Base-by-base conservation (phyloP, 2,113 vertebrate genomes). In the Archilochus colubris region DNA sequence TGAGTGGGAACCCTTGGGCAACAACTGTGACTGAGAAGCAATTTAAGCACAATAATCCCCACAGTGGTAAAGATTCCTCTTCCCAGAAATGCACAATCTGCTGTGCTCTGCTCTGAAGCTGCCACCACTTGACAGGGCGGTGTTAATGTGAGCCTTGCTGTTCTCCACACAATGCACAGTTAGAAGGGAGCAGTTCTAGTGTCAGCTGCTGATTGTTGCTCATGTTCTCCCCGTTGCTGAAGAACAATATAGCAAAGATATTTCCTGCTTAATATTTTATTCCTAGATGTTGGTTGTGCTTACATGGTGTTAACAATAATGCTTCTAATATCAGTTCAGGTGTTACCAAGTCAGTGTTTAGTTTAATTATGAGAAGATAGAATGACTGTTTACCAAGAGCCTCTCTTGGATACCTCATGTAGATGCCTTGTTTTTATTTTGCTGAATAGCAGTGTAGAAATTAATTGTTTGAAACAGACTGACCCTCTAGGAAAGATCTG, bases 101-200 rank as follows among this genome's bases (percentile, higher is more conserved):
- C 86, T 94, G 28, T 70, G 86, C 76, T 88, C 54, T 78, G 89
- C 89, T 94, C 8, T 75, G 70, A 89, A 92, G 36, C 54, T 96
- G 84, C 72, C 1, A 3, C 74, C 36, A 54, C 6, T 62, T 67
- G 75, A 80, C 83, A 50, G 84, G 28, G 50, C 21, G 68, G 63
- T 90, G 28, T 75, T 90, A 53, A 81, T 78, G 10, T 31, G 66
- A 72, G 40, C 64, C 36, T 86, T 68, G 44, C 72, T 88, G 50
- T 69, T 88, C 59, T 14, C 57, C 62, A 50, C 85, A 83, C 78
- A 79, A 74, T 57, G 68, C 53, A 73, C 18, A 15, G 70, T 76
- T 88, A 91, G 36, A 50, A 68, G 66, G 79, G 23, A 86, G 36
- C 38, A 69, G 40, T 62, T 94, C 43, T 72, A 20, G 7, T 48